Evolutionary conservation across 2,888 invertebrate genomes (phyloP).

Genomic region (Limnephilus rhombicus): DNA sequence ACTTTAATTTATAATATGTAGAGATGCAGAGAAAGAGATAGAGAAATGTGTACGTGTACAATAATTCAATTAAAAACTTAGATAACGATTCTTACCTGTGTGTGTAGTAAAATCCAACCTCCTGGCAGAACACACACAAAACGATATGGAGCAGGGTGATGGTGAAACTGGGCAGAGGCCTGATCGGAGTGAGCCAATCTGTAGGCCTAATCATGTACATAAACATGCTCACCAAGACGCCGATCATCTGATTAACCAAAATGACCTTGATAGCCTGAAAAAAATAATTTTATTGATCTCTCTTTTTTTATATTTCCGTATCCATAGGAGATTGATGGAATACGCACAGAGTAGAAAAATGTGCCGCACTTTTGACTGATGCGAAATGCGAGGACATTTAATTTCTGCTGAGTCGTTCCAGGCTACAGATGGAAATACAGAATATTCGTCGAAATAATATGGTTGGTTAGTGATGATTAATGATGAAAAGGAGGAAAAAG

Average conservation of each 20-base stretch:
- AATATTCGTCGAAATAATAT: no score
- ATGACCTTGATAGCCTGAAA: slow-evolving; percentile 24
- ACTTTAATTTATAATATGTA: no score
- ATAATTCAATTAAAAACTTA: neutral
- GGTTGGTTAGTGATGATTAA: no score
- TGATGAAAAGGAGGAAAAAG: no score
- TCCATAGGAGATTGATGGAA: no score
- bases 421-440: no score
- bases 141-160: neutral
- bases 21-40: no score
- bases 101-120: slow-evolving; percentile 24
- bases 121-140: neutral
- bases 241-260: slow-evolving; percentile 5
- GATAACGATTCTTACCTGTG: slow-evolving; percentile 19
- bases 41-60: neutral
- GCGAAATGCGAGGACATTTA: no score
- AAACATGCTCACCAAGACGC: neutral
- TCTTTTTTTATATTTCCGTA: no score
- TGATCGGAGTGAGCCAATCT: neutral
- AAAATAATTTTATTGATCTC: neutral
- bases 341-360: no score
- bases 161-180: neutral
- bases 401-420: no score
- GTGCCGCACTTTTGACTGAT: no score
- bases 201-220: neutral